Evolutionary conservation across 2,113 vertebrate species (phyloP), one percentile per base, ranked within the genome.

Genomic region (Pelodiscus sinensis): DNA sequence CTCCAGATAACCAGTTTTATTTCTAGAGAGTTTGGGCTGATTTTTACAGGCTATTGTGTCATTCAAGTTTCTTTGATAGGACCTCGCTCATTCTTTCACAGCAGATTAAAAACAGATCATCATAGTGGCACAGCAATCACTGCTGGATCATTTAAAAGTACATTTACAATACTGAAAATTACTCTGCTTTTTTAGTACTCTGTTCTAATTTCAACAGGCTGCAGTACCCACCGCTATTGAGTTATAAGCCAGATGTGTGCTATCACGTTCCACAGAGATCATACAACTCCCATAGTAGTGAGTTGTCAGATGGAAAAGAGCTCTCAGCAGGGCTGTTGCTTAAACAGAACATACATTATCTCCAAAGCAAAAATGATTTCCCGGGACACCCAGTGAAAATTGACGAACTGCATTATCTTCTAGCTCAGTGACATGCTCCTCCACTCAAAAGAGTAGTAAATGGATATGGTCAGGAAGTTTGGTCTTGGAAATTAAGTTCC

Each of bases 401-500:
- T 82, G 75, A 83, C n/a, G 91, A 79, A 85, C 25, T 91, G 51
- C 58, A 57, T 85, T 82, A 82, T 19, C 50, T 78, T 89, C 35
- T 50, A 0, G 0, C 77, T 90, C 54, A 57, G 35, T 21, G 29
- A 86, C 71, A 82, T 75, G 24, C 27, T 80, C 6, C 2, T 93
- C 75, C 75, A 52, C 68, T 88, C 85, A 18, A 60, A 93, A 86
- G 88, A 90, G 60, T 0, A 89, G 52, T 31, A 86, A 94, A 94
- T 73, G 52, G 62, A 52, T 55, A n/a, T 3, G 89, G 19, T 62
- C 90, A 85, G 84, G 73, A 84, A 51, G 29, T 35, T 31, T 88
- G 60, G 68, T 77, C 78, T 78, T 88, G 81, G 29, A 94, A 96
- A 65, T 65, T 75, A 91, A 38, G 16, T 68, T 60, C 60, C 90